Evolutionary conservation across 2,888 invertebrate genomes (phyloP), one percentile per base, ranked within the genome.

Genomic region (Agrotis ipsilon): DNA sequence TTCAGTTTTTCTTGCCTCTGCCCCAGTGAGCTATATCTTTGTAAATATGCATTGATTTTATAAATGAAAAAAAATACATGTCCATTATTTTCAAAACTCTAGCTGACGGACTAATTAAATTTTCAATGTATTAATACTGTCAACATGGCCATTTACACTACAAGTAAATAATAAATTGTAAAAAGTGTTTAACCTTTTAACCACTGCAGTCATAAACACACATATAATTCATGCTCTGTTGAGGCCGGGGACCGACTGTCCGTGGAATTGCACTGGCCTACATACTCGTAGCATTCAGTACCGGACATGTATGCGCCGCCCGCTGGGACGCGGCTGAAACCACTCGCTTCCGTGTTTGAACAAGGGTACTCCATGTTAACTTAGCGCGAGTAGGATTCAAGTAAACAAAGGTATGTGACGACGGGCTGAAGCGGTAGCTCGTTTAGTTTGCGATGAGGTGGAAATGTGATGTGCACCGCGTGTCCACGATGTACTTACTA

Each of bases 281-380:
- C 24, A 72, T 74, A 39, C 39, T 32, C 32, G 32, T 32, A 66
- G 21, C 51, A 73, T 66, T 79, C 52, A 75, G 24, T 11, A 51
- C 52, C 67, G 64, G 70, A 74, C 57, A 46, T 68, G 64, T 79
- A 65, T 68, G 65, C 67, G 46, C 63, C 78, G 67, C 68, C 67
- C n/a, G 49, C 62, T 73, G 69, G 63, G 19, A 62, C 68, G 62
- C 16, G 59, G 3, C 43, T 19, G 18, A 18, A 51, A 52, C 66
- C 74, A 54, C 49, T 64, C 63, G 52, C 52, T 78, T 64, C 73
- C 51, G 51, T 67, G 52, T 67, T 74, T 64, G 55, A 52, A 54
- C 52, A 39, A 49, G 61, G 51, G 68, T 61, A 62, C 49, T 72
- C 39, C 43, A 45, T 73, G 78, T 62, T 67, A 54, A 63, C 64